Base-by-base conservation (phyloP, 1,140 invertebrate species). In the Trachymyrmex septentrionalis region DNA sequence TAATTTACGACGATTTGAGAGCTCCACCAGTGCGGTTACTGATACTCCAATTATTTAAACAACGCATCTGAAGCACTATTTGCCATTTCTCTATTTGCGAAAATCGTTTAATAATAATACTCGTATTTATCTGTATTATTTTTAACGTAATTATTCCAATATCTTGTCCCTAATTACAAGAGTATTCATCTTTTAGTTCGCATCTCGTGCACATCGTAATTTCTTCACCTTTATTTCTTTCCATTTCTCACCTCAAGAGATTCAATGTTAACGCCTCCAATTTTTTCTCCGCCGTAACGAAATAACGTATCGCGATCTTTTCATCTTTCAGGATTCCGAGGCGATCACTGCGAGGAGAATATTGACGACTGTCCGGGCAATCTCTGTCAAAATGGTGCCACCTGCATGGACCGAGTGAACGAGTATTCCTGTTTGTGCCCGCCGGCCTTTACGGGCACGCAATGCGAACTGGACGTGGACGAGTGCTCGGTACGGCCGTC, bases 311-410 rank as follows among this genome's bases (percentile, higher is more conserved):
- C 14, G 24, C 16, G 27, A 92, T 92, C 0, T 53, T 30, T 44
- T 73, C 88, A 86, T 92, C 86, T 95, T 96, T 0, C 96, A 98
- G 98, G 98, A 80, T 99, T 98, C 93, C 96, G 96, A 57, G 98
- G 98, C 21, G 97, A 97, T 86, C 97, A 98, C 92, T 99, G 98
- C 95, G 97, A 99, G 91, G 98, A 98, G 93, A 98, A 98, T 94
- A 97, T 98, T 92, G 98, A 99, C 95, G 98, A 99, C 93, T 99
- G 98, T 93, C 97, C 97, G 2, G 98, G 98, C 4, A 97, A 99
- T 94, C 96, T 98, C 24, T 99, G 98, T 93, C 97, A 98, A 94
- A 99, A 99, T 93, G 98, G 98, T 0, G 98, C 97, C 12, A 98
- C 97, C 0, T 99, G 98, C 92, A 95, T 99, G 64, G 98, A 99